These are phyloP conservation scores for Cirrhinus molitorella DNA, from an alignment of 2,797 vertebrate genomes.

Conservation along the genomic window DNA sequence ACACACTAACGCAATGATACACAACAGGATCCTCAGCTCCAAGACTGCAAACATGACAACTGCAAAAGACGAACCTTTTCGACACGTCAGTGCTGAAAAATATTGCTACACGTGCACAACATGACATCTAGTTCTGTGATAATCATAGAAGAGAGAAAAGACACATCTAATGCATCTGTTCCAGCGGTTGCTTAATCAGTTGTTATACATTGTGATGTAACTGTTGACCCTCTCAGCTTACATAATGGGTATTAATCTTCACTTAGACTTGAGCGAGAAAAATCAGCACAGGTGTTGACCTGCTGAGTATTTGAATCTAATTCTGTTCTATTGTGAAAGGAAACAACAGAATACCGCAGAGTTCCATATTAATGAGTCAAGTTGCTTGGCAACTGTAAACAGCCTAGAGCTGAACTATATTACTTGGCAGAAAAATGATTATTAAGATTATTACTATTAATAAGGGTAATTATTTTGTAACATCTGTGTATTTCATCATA, in stretches of 20 bases:
- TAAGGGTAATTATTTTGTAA: slow-evolving; percentile 19
- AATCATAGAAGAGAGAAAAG: not conserved
- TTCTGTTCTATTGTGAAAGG: not conserved
- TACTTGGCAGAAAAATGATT: not conserved
- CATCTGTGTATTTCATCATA: slow-evolving; percentile 17
- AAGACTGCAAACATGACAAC: slow-evolving; percentile 24
- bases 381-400: slow-evolving; percentile 6
- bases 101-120: not conserved
- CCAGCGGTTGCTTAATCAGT: not conserved
- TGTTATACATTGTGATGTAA: not conserved
- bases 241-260: slow-evolving; percentile 30
- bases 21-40: slow-evolving; percentile 5
- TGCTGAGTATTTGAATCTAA: slow-evolving; percentile 9
- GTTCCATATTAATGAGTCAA: not conserved
- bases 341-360: slow-evolving; percentile 1
- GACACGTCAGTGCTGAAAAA: not conserved
- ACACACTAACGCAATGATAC: slow-evolving; percentile 20
- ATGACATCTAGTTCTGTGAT: not conserved
- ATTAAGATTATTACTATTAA: slow-evolving; percentile 15
- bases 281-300: not conserved
- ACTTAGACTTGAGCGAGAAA: slow-evolving; percentile 5
- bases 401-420: not conserved
- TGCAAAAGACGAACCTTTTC: not conserved
- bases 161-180: not conserved
- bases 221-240: slow-evolving; percentile 29